These are phyloP conservation scores for Ctenosaura bakeri DNA, from an alignment of 2,797 vertebrate species.

Conservation along the genomic window DNA sequence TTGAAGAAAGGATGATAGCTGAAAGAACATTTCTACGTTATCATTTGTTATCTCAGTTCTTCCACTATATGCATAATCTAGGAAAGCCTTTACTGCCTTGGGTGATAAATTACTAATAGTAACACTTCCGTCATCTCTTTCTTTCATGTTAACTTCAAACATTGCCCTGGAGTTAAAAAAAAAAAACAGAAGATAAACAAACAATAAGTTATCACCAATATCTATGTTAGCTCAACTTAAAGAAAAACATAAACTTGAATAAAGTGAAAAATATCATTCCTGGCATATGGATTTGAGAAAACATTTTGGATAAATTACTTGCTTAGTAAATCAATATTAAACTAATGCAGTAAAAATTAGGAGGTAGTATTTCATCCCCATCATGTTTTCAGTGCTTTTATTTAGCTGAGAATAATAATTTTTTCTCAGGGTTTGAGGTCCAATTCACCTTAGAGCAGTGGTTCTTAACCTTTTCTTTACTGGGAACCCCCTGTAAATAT, in stretches of 20 bases:
- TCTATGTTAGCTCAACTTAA: neutral
- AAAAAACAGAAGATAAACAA: constrained; percentile 66
- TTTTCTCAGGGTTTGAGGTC: neutral
- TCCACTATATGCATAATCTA: constrained; percentile 96
- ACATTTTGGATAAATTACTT: neutral
- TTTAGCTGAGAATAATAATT: neutral
- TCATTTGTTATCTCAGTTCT: constrained; percentile 90
- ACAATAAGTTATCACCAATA: constrained; percentile 9
- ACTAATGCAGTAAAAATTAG: neutral
- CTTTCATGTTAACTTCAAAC: constrained; percentile 98
- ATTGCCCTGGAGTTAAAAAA: constrained; percentile 88
- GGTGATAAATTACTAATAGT: constrained; percentile 90
- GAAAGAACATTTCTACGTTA: constrained; percentile 95
- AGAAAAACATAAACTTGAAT: neutral
- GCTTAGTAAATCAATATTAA: neutral
- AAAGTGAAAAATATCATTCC: neutral
- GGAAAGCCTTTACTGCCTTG: constrained; percentile 87
- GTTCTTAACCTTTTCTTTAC: too few species aligned
- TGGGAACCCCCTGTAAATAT: too few species aligned
- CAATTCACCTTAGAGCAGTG: neutral
- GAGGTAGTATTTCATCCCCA: neutral
- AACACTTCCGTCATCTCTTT: constrained; percentile 91
- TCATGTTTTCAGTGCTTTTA: neutral
- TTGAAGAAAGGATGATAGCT: constrained; percentile 86
- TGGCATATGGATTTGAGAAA: neutral